Evolutionary conservation across 2,797 vertebrate genomes (phyloP), one percentile per base, ranked within the genome.

Genomic region (Danio jaintianensis): DNA sequence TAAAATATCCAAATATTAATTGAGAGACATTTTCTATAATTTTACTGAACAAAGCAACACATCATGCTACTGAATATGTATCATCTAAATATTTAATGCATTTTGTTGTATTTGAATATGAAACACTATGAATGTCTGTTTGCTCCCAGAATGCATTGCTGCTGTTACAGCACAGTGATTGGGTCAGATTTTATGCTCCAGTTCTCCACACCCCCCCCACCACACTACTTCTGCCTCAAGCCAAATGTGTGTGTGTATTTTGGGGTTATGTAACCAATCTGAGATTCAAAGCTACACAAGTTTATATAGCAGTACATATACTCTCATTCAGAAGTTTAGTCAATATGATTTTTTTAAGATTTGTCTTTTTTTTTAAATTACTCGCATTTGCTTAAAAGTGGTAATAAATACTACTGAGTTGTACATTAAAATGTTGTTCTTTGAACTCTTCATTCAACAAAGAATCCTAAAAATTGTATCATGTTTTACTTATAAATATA

Each of bases 161-260:
- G 71, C 66, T 59, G 56, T 79, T 79, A 83, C 63, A 79, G 76
- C 29, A 59, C 36, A 89, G 85, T 81, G 88, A 89, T 87, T 86
- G 87, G 90, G 90, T 86, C 90, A 92, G 63, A 92, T 93, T 93
- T 93, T 92, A 91, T 92, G 91, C 92, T 93, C 92, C 87, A 93
- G 89, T 93, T 93, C 90, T 80, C 82, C 83, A 72, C 42, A 61
- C 66, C 50, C 56, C 55, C 72, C 45, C 13, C 48, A 13, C 48
- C 10, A 52, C 12, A 11, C 48, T 52, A 52, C 56, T 29, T n/a
- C 70, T 78, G 61, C 53, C 84, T 73, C 85, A 82, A 67, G 56
- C 81, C 79, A 79, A 61, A 2, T 55, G 13, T 75, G 38, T 53
- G 29, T 67, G 52, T 82, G 20, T 74, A n/a, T 66, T 45, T 80